Evolutionary conservation across 1,140 invertebrate species (phyloP).

Genomic region (Drosophila watanabei): DNA sequence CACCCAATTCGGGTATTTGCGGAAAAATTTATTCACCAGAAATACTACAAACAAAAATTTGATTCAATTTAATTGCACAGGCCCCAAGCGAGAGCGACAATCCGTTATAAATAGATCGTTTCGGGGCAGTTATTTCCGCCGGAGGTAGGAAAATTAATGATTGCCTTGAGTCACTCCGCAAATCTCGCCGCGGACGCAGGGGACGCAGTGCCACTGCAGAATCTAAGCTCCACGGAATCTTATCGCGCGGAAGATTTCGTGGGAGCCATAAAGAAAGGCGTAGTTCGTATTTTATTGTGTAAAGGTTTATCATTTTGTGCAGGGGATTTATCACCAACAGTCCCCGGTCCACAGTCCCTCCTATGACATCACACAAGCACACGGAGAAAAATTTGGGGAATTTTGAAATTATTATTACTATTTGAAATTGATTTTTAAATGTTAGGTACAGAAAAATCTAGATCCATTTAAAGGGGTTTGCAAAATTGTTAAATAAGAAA

Average conservation of each 20-base stretch:
- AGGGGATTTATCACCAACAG: constrained; percentile 33
- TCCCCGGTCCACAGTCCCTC: neutral
- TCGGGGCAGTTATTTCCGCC: constrained; percentile 40
- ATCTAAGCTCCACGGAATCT: constrained; percentile 18
- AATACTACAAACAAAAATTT: constrained; percentile 15
- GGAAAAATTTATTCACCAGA: constrained; percentile 19
- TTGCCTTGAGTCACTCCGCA: constrained; percentile 48
- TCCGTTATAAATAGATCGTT: constrained; percentile 34
- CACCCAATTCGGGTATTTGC: constrained; percentile 30
- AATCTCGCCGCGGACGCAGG: constrained; percentile 16
- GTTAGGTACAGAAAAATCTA: neutral
- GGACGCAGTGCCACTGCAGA: constrained; percentile 46
- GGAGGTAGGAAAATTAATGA: constrained; percentile 30
- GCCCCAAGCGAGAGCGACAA: no score
- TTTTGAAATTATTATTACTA: neutral
- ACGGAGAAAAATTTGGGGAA: neutral
- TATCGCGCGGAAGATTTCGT: constrained; percentile 41
- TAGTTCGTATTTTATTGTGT: constrained; percentile 20
- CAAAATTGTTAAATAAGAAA: no score
- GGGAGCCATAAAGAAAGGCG: constrained; percentile 16
- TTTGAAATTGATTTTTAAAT: no score
- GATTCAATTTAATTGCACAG: constrained; percentile 42
- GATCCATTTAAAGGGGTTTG: neutral
- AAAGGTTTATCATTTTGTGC: constrained; percentile 30
- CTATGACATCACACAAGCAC: constrained; percentile 20